phyloP scores from a whole-genome alignment of 92 coral and sea anemone genomes.

The Porites evermanni region DNA sequence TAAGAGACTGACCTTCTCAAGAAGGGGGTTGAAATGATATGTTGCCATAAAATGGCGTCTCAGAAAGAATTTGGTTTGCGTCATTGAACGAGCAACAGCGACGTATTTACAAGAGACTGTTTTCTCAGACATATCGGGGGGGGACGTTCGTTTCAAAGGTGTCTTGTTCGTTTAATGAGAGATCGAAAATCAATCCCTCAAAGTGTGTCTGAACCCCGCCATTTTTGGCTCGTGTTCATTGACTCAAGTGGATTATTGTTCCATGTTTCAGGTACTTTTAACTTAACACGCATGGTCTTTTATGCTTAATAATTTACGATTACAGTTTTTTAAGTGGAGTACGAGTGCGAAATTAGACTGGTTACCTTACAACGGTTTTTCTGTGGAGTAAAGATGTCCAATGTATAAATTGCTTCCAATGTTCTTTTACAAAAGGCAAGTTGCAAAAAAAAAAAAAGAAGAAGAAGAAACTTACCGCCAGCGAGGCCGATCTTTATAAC shows the following conservation, averaged over 20 bases:
- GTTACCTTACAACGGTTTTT: slow-evolving; percentile 7
- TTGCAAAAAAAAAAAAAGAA: background rate
- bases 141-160: background rate
- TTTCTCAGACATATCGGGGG: slow-evolving; percentile 8
- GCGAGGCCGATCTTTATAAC: background rate
- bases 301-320: slow-evolving; percentile 38
- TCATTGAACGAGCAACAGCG: background rate
- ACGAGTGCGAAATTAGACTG: background rate
- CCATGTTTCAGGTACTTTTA: slow-evolving; percentile 47
- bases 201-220: background rate
- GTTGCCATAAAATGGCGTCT: slow-evolving; percentile 45
- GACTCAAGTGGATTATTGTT: slow-evolving; percentile 42
- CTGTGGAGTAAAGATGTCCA: background rate
- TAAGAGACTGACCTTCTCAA: slow-evolving; percentile 43
- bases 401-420: background rate
- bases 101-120: slow-evolving; percentile 5
- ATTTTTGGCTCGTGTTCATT: slow-evolving; percentile 27
- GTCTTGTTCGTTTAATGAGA: background rate
- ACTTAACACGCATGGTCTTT: slow-evolving; percentile 5
- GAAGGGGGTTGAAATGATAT: slow-evolving; percentile 47
- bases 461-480: background rate
- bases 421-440: background rate
- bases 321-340: slow-evolving; percentile 7
- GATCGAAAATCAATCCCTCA: background rate
- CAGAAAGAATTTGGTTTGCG: slow-evolving; percentile 27